phyloP scores from a whole-genome alignment of 92 coral and sea anemone species.

The Isaurus tuberculatus region DNA sequence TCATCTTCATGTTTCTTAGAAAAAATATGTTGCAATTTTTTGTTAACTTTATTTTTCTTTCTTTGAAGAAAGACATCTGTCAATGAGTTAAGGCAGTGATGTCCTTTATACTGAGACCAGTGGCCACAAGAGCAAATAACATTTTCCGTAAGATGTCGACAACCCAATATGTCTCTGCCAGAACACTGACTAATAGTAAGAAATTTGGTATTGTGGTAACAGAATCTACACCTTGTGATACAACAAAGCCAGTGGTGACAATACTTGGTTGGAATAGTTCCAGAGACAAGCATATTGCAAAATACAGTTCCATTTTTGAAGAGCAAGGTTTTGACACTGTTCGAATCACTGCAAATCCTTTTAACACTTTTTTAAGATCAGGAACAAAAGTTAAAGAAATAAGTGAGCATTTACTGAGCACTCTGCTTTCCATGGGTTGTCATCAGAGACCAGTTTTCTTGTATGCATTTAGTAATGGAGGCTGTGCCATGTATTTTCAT shows the following conservation, averaged over 20 bases:
- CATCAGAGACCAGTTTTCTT: slow-evolving; percentile 69
- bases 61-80: too few relatives aligned
- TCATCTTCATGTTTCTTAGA: too few relatives aligned
- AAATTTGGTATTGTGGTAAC: slow-evolving; percentile 75
- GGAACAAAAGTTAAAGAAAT: slow-evolving; percentile 72
- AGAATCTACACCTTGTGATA: slow-evolving; percentile 32
- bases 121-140: neutral
- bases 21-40: too few relatives aligned
- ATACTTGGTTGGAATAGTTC: slow-evolving; percentile 96
- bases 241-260: slow-evolving; percentile 75
- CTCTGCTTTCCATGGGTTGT: slow-evolving; percentile 62
- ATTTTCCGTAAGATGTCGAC: neutral
- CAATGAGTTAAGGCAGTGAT: too few relatives aligned
- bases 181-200: neutral
- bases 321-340: slow-evolving; percentile 76
- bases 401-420: slow-evolving; percentile 65
- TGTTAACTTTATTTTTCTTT: too few relatives aligned
- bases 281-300: slow-evolving; percentile 76
- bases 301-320: slow-evolving; percentile 87
- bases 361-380: slow-evolving; percentile 75
- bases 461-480: slow-evolving; percentile 84
- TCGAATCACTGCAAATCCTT: slow-evolving; percentile 80
- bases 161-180: neutral
- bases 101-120: too few relatives aligned
- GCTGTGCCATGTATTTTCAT: slow-evolving; percentile 78